Evolutionary conservation across 2,888 invertebrate species (phyloP).

Genomic region (Ophonus ardosiacus): DNA sequence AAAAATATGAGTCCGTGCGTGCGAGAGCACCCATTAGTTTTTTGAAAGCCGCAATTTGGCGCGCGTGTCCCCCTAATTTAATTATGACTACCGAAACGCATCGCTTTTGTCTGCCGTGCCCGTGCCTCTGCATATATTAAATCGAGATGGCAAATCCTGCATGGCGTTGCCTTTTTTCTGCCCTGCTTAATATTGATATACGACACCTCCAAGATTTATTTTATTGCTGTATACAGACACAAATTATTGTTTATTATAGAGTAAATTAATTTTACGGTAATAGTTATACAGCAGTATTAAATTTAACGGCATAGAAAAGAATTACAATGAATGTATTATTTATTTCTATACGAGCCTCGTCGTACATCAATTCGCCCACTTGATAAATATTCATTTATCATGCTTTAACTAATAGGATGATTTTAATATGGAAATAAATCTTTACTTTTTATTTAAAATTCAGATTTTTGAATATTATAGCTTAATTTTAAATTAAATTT

Average conservation of each 20-base stretch:
- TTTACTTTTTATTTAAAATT: too few relatives aligned
- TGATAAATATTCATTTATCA: too few relatives aligned
- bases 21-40: slow-evolving; percentile 55
- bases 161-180: slow-evolving; percentile 62
- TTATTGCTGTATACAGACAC: not conserved
- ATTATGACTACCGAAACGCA: slow-evolving; percentile 67
- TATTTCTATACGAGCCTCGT: too few relatives aligned
- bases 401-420: too few relatives aligned
- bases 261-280: not conserved
- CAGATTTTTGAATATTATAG: too few relatives aligned
- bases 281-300: not conserved
- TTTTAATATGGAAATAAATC: too few relatives aligned
- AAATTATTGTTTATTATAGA: not conserved
- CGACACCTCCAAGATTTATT: not conserved
- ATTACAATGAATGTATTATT: not conserved
- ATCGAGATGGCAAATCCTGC: slow-evolving; percentile 35
- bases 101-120: slow-evolving; percentile 67
- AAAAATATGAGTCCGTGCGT: slow-evolving; percentile 19
- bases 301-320: not conserved
- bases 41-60: slow-evolving; percentile 65
- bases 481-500: too few relatives aligned
- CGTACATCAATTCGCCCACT: too few relatives aligned
- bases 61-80: slow-evolving; percentile 65
- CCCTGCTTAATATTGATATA: slow-evolving; percentile 58
- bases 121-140: slow-evolving; percentile 69